A percentile compares a stretch with the other conserved stretches of the same genome.
Evolutionary conservation across 2,797 vertebrate species (phyloP).

Genomic region (Myripristis murdjan): DNA sequence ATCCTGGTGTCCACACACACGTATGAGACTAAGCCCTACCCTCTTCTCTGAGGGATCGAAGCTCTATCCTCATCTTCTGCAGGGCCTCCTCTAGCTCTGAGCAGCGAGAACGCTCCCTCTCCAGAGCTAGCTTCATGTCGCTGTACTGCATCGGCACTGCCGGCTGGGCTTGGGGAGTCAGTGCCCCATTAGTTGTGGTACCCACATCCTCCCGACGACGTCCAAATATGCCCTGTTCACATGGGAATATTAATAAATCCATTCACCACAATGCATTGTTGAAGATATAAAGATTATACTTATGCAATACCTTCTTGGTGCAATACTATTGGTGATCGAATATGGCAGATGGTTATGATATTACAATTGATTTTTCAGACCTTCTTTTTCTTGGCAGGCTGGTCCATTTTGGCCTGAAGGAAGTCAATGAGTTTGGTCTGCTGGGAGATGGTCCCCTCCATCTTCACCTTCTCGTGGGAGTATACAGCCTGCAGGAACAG

Average conservation of each 20-base stretch:
- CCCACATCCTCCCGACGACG: constrained; percentile 96
- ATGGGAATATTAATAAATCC: constrained; percentile 17
- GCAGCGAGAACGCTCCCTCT: constrained; percentile 96
- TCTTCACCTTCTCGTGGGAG: constrained; percentile 99
- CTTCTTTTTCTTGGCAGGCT: constrained; percentile 99
- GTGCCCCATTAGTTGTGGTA: constrained; percentile 88
- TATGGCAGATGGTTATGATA: background rate
- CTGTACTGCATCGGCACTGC: constrained; percentile 94
- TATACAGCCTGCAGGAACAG: constrained; percentile 91
- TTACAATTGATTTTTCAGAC: constrained; percentile 72
- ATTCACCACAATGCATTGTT: background rate
- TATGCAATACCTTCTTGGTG: background rate
- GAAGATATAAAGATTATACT: background rate
- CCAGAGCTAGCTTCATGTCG: constrained; percentile 97
- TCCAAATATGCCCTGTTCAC: constrained; percentile 96
- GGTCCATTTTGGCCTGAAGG: constrained; percentile 99
- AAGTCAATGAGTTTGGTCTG: constrained; percentile 99
- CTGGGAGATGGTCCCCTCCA: constrained; percentile 99
- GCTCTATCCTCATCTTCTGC: constrained; percentile 98
- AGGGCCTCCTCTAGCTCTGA: constrained; percentile 97
- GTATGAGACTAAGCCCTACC: constrained; percentile 79
- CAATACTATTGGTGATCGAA: constrained; percentile 12
- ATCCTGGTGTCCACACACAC: no score
- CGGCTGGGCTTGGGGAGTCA: constrained; percentile 72
- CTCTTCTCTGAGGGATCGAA: constrained; percentile 96